Base-by-base conservation (phyloP, 2,888 invertebrate species). In the Scelioninae gen. 1 region DNA sequence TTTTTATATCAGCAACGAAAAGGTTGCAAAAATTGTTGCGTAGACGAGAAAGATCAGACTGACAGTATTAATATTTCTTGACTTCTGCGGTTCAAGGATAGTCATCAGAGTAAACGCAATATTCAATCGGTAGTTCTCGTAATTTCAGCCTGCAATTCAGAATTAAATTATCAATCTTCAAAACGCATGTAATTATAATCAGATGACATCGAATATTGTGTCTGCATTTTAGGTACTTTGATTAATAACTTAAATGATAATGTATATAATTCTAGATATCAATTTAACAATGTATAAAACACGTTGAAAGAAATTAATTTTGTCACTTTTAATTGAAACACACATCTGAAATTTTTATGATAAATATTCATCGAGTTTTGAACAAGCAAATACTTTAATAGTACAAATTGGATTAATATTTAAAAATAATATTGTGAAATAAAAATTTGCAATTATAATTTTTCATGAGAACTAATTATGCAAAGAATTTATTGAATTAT, bases 71-170 rank as follows among this genome's bases (percentile, higher is more conserved):
- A 51, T 55, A 68, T 68, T 51, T 45, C 55, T 69, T 58, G 69
- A 62, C 62, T 58, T 32, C 45, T 51, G 43, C 43, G 60, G 79
- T 79, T 79, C 79, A 81, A 63, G 79, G 74, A 75, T 79, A 75
- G 16, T 75, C 56, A 66, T 75, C 53, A 16, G n/a, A n/a, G n/a
- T n/a, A n/a, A n/a, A n/a, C n/a, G n/a, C 51, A 43, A 34, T 13
- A 62, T 43, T 55, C 38, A 45, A 23, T 55, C n/a, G 43, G 43
- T 49, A 23, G 23, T 38, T 71, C 32, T 29, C 77, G 38, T 47
- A 23, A 55, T 34, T 9, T 13, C 69, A 51, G 29, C 7, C 53
- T 56, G 60, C 60, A 38, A 40, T 43, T 43, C 11, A 56, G 13
- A n/a, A 43, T 34, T 47, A 13, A 51, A 51, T 71, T 58, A 34